phyloP scores from a whole-genome alignment of 2,113 vertebrate genomes.

The Egretta garzetta region DNA sequence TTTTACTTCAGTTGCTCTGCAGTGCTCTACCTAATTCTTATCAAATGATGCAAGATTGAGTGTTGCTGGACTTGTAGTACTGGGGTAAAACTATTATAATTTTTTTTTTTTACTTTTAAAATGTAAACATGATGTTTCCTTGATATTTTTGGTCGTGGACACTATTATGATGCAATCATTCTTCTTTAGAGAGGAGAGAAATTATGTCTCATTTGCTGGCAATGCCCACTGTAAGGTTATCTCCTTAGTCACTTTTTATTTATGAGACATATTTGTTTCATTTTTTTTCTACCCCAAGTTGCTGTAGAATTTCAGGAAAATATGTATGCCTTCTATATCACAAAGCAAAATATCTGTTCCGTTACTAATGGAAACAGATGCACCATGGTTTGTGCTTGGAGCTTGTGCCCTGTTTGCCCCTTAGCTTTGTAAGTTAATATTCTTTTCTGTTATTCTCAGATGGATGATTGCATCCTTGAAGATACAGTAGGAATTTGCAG shows the following conservation, averaged over 20 bases:
- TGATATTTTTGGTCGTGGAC: not conserved
- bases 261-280: not conserved
- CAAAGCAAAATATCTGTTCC: not conserved
- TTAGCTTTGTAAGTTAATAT: slow-evolving; percentile 3
- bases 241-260: not conserved
- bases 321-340: not conserved
- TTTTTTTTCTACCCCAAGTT: not conserved
- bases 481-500: slow-evolving; percentile 26
- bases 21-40: not conserved
- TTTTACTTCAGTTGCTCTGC: not conserved
- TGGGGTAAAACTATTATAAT: not conserved
- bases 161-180: not conserved
- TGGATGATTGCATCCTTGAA: not conserved
- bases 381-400: not conserved
- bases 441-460: slow-evolving; percentile 13
- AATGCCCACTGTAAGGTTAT: not conserved
- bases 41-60: not conserved
- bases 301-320: not conserved
- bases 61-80: not conserved
- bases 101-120: not conserved
- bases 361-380: slow-evolving; percentile 27
- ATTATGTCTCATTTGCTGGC: not conserved
- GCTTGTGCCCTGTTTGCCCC: slow-evolving; percentile 13
- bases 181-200: not conserved
- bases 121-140: not conserved